phyloP scores from a whole-genome alignment of 1,140 invertebrate genomes.

The Xylocopa sonorina region DNA sequence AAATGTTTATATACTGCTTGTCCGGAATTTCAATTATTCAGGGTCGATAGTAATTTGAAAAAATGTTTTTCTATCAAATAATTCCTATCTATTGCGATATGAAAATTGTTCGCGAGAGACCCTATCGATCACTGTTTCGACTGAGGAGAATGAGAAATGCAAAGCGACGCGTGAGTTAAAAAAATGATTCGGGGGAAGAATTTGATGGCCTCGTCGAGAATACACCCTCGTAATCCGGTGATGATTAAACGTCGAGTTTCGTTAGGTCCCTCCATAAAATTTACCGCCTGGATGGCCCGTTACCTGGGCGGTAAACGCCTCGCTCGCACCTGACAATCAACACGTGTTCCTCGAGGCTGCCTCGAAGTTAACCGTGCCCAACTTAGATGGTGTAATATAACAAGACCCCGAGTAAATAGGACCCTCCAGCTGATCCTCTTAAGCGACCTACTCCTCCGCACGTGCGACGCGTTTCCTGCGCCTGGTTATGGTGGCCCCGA shows the following conservation, averaged over 20 bases:
- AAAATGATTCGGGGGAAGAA: too few species aligned
- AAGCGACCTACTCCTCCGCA: constrained; percentile 1
- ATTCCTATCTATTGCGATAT: too few species aligned
- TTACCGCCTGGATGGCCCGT: background rate
- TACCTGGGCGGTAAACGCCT: background rate
- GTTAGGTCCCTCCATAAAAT: background rate
- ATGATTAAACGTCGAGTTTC: background rate
- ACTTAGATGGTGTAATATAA: background rate
- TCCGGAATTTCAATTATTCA: too few species aligned
- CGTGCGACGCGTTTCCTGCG: background rate
- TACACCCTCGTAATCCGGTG: too few species aligned
- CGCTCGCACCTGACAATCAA: background rate
- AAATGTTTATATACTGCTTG: background rate
- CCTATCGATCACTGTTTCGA: too few species aligned
- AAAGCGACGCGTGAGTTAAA: too few species aligned
- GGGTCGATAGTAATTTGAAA: too few species aligned
- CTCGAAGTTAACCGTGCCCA: background rate
- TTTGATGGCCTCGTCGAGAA: too few species aligned
- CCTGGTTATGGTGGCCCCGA: background rate
- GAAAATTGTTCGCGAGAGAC: too few species aligned
- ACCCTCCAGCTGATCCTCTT: constrained; percentile 3
- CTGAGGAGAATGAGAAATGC: too few species aligned
- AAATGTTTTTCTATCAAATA: too few species aligned
- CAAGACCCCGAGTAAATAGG: background rate
- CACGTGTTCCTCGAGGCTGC: background rate